Conservation (phyloP, 2,888 invertebrate genomes). For the Ceriagrion tenellum region DNA sequence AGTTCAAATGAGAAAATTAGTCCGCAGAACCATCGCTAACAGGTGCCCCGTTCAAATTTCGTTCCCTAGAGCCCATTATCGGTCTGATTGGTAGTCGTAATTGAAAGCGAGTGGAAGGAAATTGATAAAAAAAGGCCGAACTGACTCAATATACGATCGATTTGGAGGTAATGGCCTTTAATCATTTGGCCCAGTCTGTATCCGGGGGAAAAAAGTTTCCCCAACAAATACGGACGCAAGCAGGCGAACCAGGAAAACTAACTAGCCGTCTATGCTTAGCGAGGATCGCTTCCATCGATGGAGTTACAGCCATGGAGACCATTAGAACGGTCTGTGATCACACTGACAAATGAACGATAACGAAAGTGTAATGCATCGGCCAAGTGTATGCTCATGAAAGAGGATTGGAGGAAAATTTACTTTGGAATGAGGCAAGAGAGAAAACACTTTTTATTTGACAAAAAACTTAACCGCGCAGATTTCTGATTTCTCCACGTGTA, state of each 20-base stretch:
- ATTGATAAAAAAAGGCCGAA: neutral
- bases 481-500: too few relatives aligned
- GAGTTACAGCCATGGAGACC: neutral
- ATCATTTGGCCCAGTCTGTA: neutral
- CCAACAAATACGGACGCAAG: neutral
- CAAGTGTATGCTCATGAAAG: too few relatives aligned
- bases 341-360: too few relatives aligned
- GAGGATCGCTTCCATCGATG: neutral
- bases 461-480: too few relatives aligned
- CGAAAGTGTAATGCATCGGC: too few relatives aligned
- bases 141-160: neutral
- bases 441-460: too few relatives aligned
- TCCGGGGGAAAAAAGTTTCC: neutral
- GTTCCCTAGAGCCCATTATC: neutral
- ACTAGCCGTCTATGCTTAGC: neutral
- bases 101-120: neutral
- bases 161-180: neutral
- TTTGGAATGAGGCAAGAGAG: too few relatives aligned
- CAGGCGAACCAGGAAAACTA: neutral
- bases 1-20: slow-evolving; percentile 12
- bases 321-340: too few relatives aligned
- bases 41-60: neutral
- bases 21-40: neutral
- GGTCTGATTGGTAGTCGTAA: neutral
- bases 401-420: too few relatives aligned